Conservation (phyloP, 2,113 vertebrate genomes). For the Stigmatopora nigra region DNA sequence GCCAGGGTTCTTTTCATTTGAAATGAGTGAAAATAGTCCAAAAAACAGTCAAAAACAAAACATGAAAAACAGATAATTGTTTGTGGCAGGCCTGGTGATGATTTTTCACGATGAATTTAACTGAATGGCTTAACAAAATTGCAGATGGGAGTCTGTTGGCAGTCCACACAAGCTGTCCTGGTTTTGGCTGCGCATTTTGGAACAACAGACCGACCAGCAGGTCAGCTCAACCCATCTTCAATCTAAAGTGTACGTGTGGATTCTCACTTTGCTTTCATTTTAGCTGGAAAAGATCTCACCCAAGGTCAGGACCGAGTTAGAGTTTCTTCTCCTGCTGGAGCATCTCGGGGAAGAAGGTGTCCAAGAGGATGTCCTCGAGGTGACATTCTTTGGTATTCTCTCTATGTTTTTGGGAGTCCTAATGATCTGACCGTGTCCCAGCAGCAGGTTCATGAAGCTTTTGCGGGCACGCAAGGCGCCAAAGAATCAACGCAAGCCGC, state of each 20-base stretch:
- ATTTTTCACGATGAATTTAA: neutral
- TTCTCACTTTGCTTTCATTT: neutral
- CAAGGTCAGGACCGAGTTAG: conserved; percentile 71
- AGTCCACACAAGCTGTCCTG: conserved; percentile 82
- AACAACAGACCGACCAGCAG: conserved; percentile 76
- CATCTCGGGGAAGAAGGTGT: conserved; percentile 73
- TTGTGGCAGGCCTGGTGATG: too few species aligned
- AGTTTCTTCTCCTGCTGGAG: conserved; percentile 86
- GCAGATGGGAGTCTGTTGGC: conserved; percentile 67
- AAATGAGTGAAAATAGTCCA: too few species aligned
- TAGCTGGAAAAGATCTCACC: conserved; percentile 54
- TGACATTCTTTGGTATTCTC: conserved; percentile 9
- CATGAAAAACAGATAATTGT: too few species aligned
- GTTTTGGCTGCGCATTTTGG: conserved; percentile 87
- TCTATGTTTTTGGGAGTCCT: neutral
- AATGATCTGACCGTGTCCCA: conserved; percentile 7
- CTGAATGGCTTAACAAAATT: conserved; percentile 2
- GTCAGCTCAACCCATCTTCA: conserved; percentile 52
- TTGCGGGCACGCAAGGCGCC: conserved; percentile 49
- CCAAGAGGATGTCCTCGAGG: conserved; percentile 74
- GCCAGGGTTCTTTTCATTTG: too few species aligned
- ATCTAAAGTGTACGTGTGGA: neutral
- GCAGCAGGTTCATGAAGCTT: conserved; percentile 80
- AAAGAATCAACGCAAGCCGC: conserved; percentile 32
- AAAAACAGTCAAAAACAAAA: too few species aligned